A percentile compares a stretch with the other conserved stretches of the same genome.
phyloP scores from a whole-genome alignment of 1,140 invertebrate genomes.

The Rhyacophila brunnea region DNA sequence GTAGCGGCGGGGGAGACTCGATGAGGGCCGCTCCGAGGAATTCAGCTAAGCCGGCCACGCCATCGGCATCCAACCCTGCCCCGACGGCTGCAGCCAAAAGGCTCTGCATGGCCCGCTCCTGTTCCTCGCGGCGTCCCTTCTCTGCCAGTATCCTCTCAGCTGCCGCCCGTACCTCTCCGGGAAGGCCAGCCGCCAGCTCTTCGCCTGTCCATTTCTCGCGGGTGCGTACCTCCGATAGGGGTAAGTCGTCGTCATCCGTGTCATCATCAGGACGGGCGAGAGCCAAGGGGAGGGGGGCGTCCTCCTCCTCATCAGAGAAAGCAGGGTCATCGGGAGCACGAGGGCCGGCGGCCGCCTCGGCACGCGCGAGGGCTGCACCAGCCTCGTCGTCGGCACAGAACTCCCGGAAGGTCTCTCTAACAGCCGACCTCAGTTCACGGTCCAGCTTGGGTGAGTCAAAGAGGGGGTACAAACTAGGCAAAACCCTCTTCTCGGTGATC shows the following conservation, averaged over 20 bases:
- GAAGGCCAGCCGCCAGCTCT: constrained; percentile 55
- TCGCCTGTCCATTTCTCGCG: constrained; percentile 51
- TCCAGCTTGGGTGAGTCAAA: constrained; percentile 94
- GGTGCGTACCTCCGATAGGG: constrained; percentile 65
- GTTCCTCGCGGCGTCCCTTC: constrained; percentile 36
- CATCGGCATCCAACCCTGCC: constrained; percentile 51
- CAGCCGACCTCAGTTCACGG: constrained; percentile 78
- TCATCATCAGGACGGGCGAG: constrained; percentile 69
- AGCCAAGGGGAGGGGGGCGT: constrained; percentile 54
- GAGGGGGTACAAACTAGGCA: constrained; percentile 83
- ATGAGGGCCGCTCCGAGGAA: constrained; percentile 46
- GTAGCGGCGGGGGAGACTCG: constrained; percentile 43
- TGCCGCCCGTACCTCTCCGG: constrained; percentile 61
- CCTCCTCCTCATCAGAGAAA: constrained; percentile 81
- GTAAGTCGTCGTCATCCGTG: constrained; percentile 86
- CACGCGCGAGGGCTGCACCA: constrained; percentile 51
- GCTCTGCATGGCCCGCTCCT: constrained; percentile 56
- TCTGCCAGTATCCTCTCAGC: constrained; percentile 62
- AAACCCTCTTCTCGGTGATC: constrained; percentile 92
- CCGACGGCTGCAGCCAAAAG: constrained; percentile 56
- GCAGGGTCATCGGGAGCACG: constrained; percentile 54
- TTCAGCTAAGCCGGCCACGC: constrained; percentile 43
- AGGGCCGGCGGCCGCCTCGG: constrained; percentile 57
- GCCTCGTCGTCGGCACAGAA: constrained; percentile 68
- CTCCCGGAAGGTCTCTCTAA: constrained; percentile 88